phyloP scores from a whole-genome alignment of 2,113 vertebrate genomes.

The Aegypius monachus region DNA sequence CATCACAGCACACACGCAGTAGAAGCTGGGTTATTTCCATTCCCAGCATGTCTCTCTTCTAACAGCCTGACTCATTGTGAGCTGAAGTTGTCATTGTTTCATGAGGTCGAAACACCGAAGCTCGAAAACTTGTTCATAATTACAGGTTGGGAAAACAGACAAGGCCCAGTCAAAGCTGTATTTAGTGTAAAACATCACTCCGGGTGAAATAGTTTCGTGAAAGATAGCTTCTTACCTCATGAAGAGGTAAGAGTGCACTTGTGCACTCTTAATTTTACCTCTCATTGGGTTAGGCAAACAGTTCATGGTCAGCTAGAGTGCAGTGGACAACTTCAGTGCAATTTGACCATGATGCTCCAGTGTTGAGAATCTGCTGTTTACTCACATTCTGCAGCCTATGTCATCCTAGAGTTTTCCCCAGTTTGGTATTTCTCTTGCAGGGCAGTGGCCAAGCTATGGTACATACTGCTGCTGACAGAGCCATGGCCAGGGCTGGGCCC shows the following conservation, averaged over 20 bases:
- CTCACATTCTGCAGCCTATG: background rate
- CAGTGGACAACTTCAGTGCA: fast-evolving
- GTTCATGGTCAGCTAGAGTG: background rate
- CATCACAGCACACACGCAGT: background rate
- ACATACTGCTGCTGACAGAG: background rate
- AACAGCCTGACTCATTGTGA: background rate
- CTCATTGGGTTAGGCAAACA: background rate
- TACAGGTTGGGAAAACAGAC: background rate
- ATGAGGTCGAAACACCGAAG: background rate
- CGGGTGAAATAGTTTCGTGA: background rate
- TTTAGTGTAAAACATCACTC: background rate
- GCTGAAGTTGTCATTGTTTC: background rate
- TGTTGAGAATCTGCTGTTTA: background rate
- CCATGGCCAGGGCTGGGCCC: background rate
- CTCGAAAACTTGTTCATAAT: background rate
- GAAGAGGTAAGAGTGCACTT: too few relatives aligned
- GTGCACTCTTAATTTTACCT: background rate
- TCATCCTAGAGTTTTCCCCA: background rate
- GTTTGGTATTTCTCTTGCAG: fast-evolving
- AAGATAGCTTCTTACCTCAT: background rate
- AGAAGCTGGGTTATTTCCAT: background rate
- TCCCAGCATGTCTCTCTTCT: background rate
- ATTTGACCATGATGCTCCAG: background rate
- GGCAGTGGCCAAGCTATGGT: background rate
- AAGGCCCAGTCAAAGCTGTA: background rate